These are phyloP conservation scores for Apomyelois bistriatella DNA, from an alignment of 2,888 invertebrate species.

Conservation along the genomic window DNA sequence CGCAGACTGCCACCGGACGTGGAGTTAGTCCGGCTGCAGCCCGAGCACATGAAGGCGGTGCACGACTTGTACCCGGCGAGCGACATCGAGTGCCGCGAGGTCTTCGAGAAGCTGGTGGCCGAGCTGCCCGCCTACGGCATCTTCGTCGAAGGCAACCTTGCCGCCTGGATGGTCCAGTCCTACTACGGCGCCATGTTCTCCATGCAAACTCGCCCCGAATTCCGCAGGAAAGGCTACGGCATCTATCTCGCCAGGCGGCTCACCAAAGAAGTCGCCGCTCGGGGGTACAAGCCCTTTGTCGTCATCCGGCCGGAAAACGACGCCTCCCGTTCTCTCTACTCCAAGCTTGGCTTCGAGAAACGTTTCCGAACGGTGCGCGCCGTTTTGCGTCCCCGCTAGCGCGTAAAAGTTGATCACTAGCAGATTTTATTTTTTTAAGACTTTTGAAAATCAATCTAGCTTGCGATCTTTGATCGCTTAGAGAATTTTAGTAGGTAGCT, in stretches of 20 bases:
- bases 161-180: conserved; percentile 95
- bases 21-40: conserved; percentile 86
- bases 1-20: conserved; percentile 82
- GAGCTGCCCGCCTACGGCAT: conserved; percentile 90
- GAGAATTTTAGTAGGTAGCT: conserved; percentile 74
- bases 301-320: conserved; percentile 92
- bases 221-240: conserved; percentile 87
- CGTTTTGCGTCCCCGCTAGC: conserved; percentile 82
- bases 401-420: conserved; percentile 64
- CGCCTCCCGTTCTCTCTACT: conserved; percentile 90
- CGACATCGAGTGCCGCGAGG: conserved; percentile 91
- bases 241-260: conserved; percentile 85
- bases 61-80: conserved; percentile 93
- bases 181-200: conserved; percentile 96
- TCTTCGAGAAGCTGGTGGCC: conserved; percentile 89
- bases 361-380: conserved; percentile 90
- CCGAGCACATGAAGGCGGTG: conserved; percentile 89
- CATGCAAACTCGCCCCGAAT: conserved; percentile 91
- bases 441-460: conserved; percentile 77
- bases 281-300: conserved; percentile 91
- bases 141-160: conserved; percentile 86
- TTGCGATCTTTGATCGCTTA: conserved; percentile 77
- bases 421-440: conserved; percentile 81
- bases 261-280: conserved; percentile 83
- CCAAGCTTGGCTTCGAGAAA: conserved; percentile 89